Base-by-base conservation (phyloP, 2,113 vertebrate genomes). In the Tupaia chinensis region DNA sequence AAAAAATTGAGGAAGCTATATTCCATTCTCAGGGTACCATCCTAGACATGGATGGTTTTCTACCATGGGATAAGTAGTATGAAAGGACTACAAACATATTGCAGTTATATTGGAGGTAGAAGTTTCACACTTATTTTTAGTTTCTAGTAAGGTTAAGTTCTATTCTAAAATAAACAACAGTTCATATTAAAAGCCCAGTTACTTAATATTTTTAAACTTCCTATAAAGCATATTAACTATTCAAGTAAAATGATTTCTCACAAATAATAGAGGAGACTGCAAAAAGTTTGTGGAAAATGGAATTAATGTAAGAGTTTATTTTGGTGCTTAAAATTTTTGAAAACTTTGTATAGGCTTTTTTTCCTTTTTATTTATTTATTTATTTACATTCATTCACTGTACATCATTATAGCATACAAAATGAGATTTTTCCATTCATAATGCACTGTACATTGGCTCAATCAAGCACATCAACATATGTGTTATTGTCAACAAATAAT, bases 161-260 rank as follows among this genome's bases (percentile, higher is more conserved):
- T 16, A 54, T 17, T 73, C 34, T 80, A 56, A 1, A 87, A 34
- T 82, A 73, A 82, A 85, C 61, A 84, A 74, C 74, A 1, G 3
- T 29, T 68, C 77, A 60, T 53, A 65, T 22, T 72, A 80, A 56
- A 32, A 76, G 0, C 0, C 3, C 23, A 70, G 2, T 72, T 87
- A 76, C 63, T 76, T 93, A 85, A 56, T 93, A 89, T 91, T 96
- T 60, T 8, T 27, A 72, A 66, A 56, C 17, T 60, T 89, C 66
- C 19, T 66, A 5, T 66, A 88, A 89, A 79, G 0, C 22, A 29
- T 54, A 93, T 63, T 12, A n/a, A 53, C 11, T 8, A 65, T 19
- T 74, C 5, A 11, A 65, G 44, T 32, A 3, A 87, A 94, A 85
- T 81, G 29, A 54, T 25, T 3, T 84, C 60, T 63, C 29, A 77